Conservation (phyloP, 2,888 invertebrate genomes). For the Tillus elongatus region DNA sequence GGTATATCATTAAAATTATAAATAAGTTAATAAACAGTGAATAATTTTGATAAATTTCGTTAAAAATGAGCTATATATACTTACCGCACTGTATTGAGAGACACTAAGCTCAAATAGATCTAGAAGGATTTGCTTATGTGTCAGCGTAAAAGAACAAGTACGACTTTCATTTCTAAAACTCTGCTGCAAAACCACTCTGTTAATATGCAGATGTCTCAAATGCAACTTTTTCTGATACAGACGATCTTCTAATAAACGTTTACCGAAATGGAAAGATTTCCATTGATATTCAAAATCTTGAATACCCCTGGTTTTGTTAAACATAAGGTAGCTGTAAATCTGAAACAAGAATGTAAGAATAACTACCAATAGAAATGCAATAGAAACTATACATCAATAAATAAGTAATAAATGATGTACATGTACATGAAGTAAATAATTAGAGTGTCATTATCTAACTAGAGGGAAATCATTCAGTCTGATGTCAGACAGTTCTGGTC, state of each 20-base stretch:
- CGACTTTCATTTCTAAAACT: conserved; percentile 45
- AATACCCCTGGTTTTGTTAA: conserved; percentile 45
- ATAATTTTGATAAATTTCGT: neutral
- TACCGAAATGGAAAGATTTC: conserved; percentile 56
- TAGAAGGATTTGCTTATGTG: conserved; percentile 52
- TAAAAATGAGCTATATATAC: conserved; percentile 15
- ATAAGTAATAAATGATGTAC: too few species aligned
- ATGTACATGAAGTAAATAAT: too few species aligned
- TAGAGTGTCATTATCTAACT: too few species aligned
- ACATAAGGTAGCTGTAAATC: conserved; percentile 59
- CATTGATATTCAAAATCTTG: conserved; percentile 55
- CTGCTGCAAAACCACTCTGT: conserved; percentile 59
- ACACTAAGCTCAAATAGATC: conserved; percentile 55
- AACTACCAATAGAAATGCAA: too few species aligned
- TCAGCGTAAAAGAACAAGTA: conserved; percentile 47
- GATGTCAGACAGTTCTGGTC: too few species aligned
- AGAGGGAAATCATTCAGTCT: too few species aligned
- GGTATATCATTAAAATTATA: conserved; percentile 8
- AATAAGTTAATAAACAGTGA: neutral
- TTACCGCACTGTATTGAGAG: conserved; percentile 59
- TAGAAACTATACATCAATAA: neutral
- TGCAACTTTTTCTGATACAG: conserved; percentile 53
- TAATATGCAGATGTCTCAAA: conserved; percentile 54
- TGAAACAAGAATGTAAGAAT: conserved; percentile 32
- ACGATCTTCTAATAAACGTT: conserved; percentile 54